phyloP scores from a whole-genome alignment of 2,888 invertebrate species.

The Hemicrepidius hirtus region DNA sequence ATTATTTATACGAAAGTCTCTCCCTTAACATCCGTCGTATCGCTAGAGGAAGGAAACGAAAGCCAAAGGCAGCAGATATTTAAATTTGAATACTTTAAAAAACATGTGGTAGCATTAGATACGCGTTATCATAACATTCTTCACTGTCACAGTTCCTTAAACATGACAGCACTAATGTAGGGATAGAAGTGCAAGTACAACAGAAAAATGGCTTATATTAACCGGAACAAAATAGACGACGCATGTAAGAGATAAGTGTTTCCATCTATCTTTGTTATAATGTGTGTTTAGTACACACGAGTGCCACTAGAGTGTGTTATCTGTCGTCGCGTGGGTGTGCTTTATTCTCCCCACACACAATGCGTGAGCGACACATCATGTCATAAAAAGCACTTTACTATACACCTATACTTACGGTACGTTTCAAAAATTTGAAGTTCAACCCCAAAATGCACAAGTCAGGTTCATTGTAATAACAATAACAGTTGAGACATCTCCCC shows the following conservation, averaged over 20 bases:
- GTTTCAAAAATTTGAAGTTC: background rate
- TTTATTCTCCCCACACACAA: conserved; percentile 17
- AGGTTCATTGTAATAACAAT: too few species aligned
- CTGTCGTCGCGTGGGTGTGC: conserved; percentile 31
- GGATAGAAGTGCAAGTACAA: conserved; percentile 36
- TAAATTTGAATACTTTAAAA: conserved; percentile 12
- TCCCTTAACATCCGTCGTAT: conserved; percentile 3
- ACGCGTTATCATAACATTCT: conserved; percentile 18
- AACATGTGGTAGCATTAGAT: conserved; percentile 17
- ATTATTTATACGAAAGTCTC: conserved; percentile 3
- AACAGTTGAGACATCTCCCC: too few species aligned
- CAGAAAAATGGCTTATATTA: conserved; percentile 42
- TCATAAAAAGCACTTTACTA: conserved; percentile 17
- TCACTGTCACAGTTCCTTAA: conserved; percentile 17
- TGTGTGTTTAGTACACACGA: conserved; percentile 34
- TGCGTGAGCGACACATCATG: conserved; percentile 11
- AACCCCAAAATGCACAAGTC: background rate
- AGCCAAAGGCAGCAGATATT: conserved; percentile 13
- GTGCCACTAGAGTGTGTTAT: conserved; percentile 39
- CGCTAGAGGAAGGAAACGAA: background rate
- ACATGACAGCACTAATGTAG: conserved; percentile 21
- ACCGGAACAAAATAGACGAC: conserved; percentile 43
- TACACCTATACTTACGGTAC: background rate
- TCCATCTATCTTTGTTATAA: conserved; percentile 45
- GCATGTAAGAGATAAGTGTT: conserved; percentile 44